Conservation (phyloP, 1,140 invertebrate species). For the Pinna nobilis region DNA sequence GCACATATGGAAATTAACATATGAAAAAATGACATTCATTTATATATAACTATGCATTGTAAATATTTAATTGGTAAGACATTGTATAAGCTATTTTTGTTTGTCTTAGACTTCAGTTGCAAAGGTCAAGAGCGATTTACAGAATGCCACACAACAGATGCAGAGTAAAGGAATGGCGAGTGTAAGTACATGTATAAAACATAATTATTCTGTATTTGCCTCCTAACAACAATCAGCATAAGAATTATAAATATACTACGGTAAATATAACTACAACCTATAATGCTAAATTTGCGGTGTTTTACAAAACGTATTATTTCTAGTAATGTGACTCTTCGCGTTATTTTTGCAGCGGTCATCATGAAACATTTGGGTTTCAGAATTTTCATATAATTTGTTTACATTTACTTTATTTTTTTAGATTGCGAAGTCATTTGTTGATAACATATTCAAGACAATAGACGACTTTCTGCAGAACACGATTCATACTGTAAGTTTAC, state of each 20-base stretch:
- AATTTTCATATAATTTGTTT: neutral
- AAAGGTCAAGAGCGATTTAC: neutral
- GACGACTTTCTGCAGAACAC: conserved; percentile 17
- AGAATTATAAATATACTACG: no score
- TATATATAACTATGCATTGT: no score
- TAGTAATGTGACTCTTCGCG: no score
- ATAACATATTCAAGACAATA: conserved; percentile 25
- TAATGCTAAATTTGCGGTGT: neutral
- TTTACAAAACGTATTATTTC: neutral
- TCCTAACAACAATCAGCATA: no score
- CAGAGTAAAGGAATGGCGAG: neutral
- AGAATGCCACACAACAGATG: neutral
- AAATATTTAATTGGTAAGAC: no score
- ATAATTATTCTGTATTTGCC: no score
- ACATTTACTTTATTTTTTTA: conserved; percentile 20
- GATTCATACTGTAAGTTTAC: conserved; percentile 19
- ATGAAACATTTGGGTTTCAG: no score
- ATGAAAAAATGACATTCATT: no score
- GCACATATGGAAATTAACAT: no score
- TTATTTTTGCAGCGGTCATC: no score
- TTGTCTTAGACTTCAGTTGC: neutral
- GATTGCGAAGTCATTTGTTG: conserved; percentile 24
- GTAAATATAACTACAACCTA: no score
- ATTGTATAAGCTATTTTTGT: no score
- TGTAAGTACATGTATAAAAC: neutral